Evolutionary conservation across 2,888 invertebrate genomes (phyloP).

Genomic region (Epinotia ramella): DNA sequence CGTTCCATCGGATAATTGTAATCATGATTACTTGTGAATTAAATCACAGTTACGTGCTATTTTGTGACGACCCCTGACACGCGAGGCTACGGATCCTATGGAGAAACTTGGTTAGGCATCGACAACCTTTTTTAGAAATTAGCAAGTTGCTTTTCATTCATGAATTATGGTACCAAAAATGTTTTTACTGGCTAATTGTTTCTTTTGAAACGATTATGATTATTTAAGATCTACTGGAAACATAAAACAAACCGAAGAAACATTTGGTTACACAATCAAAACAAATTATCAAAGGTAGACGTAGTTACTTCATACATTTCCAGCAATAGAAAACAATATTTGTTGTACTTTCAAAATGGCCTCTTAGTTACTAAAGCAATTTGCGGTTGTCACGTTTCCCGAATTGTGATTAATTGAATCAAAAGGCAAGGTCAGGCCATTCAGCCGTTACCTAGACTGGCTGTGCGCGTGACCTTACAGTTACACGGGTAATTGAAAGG

Average conservation of each 20-base stretch:
- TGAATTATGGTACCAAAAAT: background rate
- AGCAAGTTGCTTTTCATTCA: background rate
- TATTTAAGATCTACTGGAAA: background rate
- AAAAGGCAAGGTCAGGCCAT: conserved; percentile 29
- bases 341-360: conserved; percentile 23
- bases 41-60: conserved; percentile 44
- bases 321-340: conserved; percentile 1
- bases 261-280: background rate
- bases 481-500: conserved; percentile 5
- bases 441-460: conserved; percentile 10
- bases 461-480: conserved; percentile 23
- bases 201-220: background rate
- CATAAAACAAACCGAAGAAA: background rate
- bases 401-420: conserved; percentile 14
- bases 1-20: conserved; percentile 25
- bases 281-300: no score
- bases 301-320: background rate
- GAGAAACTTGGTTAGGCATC: conserved; percentile 30
- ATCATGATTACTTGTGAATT: conserved; percentile 42
- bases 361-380: conserved; percentile 8
- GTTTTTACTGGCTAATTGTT: background rate
- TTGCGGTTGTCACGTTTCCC: conserved; percentile 18
- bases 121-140: conserved; percentile 24
- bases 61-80: conserved; percentile 45
- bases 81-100: conserved; percentile 23